Conservation (phyloP, 2,888 invertebrate species). For the Saturnia pavonia region DNA sequence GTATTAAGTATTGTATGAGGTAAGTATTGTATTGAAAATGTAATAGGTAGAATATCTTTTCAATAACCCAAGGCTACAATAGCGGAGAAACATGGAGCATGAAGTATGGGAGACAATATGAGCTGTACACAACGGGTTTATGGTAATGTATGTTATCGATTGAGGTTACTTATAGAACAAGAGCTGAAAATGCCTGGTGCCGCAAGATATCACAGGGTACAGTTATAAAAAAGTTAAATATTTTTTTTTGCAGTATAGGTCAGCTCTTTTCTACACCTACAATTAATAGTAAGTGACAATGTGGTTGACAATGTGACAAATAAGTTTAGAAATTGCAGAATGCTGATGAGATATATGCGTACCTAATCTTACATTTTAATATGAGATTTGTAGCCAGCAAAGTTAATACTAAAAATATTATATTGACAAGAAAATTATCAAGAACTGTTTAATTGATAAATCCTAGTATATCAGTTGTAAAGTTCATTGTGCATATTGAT, state of each 20-base stretch:
- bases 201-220: constrained; percentile 15
- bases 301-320: too few relatives aligned
- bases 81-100: constrained; percentile 28
- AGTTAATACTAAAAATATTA: too few relatives aligned
- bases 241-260: background rate
- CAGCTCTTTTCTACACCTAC: background rate
- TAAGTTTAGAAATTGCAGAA: too few relatives aligned
- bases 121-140: constrained; percentile 30
- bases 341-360: too few relatives aligned
- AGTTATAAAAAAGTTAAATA: background rate
- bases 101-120: constrained; percentile 32
- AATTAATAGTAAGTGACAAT: background rate
- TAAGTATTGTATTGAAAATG: constrained; percentile 8
- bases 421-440: too few relatives aligned
- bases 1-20: background rate
- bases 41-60: constrained; percentile 13
- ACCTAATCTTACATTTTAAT: too few relatives aligned
- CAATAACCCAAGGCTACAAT: constrained; percentile 25
- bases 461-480: too few relatives aligned
- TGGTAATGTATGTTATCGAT: constrained; percentile 22
- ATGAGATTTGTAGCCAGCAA: too few relatives aligned
- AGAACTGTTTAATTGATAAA: too few relatives aligned
- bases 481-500: too few relatives aligned
- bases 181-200: constrained; percentile 15
- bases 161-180: constrained; percentile 17